A percentile compares a stretch with the other conserved stretches of the same genome.
phyloP scores from a whole-genome alignment of 2,113 vertebrate genomes.

The Cochlearius cochlearius region DNA sequence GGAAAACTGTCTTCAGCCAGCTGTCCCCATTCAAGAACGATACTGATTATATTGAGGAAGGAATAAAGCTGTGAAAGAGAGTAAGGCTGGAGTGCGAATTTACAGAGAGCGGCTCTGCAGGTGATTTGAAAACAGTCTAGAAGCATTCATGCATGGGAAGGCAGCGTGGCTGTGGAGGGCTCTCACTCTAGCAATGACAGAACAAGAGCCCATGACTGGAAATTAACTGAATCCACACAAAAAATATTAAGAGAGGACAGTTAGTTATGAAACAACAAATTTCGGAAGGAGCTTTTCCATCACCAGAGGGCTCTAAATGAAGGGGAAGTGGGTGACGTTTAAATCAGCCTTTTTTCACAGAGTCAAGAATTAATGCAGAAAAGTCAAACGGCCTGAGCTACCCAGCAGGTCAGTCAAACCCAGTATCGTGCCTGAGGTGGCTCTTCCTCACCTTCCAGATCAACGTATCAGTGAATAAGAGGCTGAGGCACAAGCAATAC shows the following conservation, averaged over 20 bases:
- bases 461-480: neutral
- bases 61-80: neutral
- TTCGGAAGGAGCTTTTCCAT: neutral
- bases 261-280: neutral
- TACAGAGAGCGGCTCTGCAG: neutral
- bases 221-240: neutral
- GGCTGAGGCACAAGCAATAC: neutral
- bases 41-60: neutral
- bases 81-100: neutral
- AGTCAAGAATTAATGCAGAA: neutral
- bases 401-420: neutral
- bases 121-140: neutral
- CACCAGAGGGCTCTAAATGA: neutral
- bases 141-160: neutral
- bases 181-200: neutral
- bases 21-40: neutral
- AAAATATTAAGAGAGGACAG: neutral
- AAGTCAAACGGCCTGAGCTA: neutral
- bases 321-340: neutral
- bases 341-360: neutral
- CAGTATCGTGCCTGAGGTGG: neutral
- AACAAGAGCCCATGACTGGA: neutral
- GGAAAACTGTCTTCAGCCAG: neutral
- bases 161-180: neutral
- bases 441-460: neutral